These are phyloP conservation scores for Sinodicranocentrus sp. DNA, from an alignment of 2,888 invertebrate genomes.

Conservation along the genomic window DNA sequence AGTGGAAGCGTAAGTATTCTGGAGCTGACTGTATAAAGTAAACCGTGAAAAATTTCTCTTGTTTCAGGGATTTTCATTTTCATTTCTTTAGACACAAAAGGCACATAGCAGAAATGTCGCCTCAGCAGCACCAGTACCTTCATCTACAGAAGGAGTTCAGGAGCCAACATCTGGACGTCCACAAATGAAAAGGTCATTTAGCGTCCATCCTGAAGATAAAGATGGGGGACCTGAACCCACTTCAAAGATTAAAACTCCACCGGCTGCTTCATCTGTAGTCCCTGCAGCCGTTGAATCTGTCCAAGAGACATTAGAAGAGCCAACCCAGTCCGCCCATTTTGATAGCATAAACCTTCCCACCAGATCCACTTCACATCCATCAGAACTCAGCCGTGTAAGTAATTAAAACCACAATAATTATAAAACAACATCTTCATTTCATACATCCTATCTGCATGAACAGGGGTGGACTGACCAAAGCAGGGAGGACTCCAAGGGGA, in stretches of 20 bases:
- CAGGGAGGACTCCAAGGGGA: slow-evolving; percentile 76
- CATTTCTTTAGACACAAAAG: slow-evolving; percentile 45
- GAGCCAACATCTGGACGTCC: slow-evolving; percentile 37
- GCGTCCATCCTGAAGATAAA: slow-evolving; percentile 68
- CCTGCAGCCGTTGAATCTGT: slow-evolving; percentile 46
- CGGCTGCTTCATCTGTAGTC: slow-evolving; percentile 29
- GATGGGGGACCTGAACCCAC: slow-evolving; percentile 24
- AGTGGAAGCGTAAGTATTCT: slow-evolving; percentile 39
- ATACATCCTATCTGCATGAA: slow-evolving; percentile 9
- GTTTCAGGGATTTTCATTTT: not conserved
- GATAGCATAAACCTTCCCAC: slow-evolving; percentile 71
- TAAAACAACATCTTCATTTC: slow-evolving; percentile 24
- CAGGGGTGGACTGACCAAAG: slow-evolving; percentile 75
- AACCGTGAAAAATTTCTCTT: not conserved
- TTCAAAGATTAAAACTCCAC: slow-evolving; percentile 8
- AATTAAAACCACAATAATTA: not conserved
- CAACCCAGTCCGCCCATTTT: slow-evolving; percentile 67
- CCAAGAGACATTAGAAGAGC: slow-evolving; percentile 43
- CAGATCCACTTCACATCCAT: slow-evolving; percentile 74
- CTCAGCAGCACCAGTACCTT: slow-evolving; percentile 9
- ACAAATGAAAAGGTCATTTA: slow-evolving; percentile 63
- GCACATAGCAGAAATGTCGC: slow-evolving; percentile 48
- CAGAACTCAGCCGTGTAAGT: slow-evolving; percentile 74
- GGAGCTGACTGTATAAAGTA: too few relatives aligned
- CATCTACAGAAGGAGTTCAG: not conserved